Base-by-base conservation (phyloP, 2,797 vertebrate species). In the Bradypodion ventrale region DNA sequence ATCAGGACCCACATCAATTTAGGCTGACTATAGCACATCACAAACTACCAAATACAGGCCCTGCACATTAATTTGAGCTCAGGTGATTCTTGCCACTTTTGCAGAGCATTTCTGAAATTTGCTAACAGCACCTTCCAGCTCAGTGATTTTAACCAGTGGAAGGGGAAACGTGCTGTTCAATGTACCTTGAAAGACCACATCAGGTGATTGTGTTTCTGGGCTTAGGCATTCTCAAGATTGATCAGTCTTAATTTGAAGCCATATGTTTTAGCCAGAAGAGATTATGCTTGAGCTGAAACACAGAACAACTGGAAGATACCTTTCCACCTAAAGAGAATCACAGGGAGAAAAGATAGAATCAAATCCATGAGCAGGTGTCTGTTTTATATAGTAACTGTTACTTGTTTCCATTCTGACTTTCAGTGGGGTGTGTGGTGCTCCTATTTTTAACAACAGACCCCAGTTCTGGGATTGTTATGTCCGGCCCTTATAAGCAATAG, bases 141-240 rank as follows among this genome's bases (percentile, higher is more conserved):
- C 69, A 12, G 83, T 27, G 42, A 49, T 15, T 13, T 6, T 27
- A 19, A 16, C 0, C 65, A 77, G 69, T 40, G 74, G 3, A 0
- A 37, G 10, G 35, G 40, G 12, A 5, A 44, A 13, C 0, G 1
- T 0, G 3, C 29, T 75, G 66, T 10, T 66, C 1, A 3, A 0
- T 0, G 40, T 1, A 12, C 42, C 73, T 42, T 62, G 5, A n/a
- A 23, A 16, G 5, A 29, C 8, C 49, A 19, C 35, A 6, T 0
- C 83, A n/a, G 16, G 0, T 76, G 52, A 12, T 21, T 3, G 0
- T 37, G 25, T 32, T 12, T 2, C 25, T 0, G 0, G 1, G 42
- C 84, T 80, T 35, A 0, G 1, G 32, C 15, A 16, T 12, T 66
- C 75, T 52, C 42, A 37, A 0, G 44, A 59, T 0, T 8, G 19